phyloP scores from a whole-genome alignment of 2,888 invertebrate genomes.

The Cartodere bifasciata region DNA sequence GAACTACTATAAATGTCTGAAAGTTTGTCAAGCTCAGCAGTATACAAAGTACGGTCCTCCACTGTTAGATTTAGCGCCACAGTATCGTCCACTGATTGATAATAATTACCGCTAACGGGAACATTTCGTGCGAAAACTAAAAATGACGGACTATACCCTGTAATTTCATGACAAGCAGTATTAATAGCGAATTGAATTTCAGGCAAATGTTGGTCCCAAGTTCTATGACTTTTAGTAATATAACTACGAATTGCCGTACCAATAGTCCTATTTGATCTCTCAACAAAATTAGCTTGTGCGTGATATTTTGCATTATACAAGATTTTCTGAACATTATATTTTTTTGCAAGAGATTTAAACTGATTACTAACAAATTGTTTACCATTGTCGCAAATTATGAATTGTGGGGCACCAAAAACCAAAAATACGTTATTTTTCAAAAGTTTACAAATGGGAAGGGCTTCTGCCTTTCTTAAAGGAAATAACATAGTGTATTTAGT shows the following conservation, averaged over 20 bases:
- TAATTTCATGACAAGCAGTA: slow-evolving; percentile 18
- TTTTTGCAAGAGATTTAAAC: background rate
- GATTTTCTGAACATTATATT: too few relatives aligned
- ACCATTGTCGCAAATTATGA: background rate
- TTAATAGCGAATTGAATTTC: slow-evolving; percentile 20
- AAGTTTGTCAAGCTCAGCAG: too few relatives aligned
- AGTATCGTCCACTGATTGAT: slow-evolving; percentile 8
- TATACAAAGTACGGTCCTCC: too few relatives aligned
- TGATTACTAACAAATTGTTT: background rate
- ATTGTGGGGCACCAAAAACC: background rate
- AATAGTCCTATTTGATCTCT: slow-evolving; percentile 1
- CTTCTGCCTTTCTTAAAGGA: slow-evolving; percentile 2
- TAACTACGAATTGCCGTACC: background rate
- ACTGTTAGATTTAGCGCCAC: slow-evolving; percentile 5
- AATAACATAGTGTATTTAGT: slow-evolving; percentile 4
- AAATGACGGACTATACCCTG: slow-evolving; percentile 17
- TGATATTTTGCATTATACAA: slow-evolving; percentile 1
- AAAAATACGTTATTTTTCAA: background rate
- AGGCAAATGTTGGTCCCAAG: too few relatives aligned
- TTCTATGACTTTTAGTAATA: too few relatives aligned
- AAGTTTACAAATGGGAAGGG: background rate
- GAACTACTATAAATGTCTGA: too few relatives aligned
- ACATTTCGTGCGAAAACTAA: slow-evolving; percentile 17
- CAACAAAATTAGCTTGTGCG: slow-evolving; percentile 1
- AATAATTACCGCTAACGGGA: slow-evolving; percentile 12